Evolutionary conservation across 2,113 vertebrate genomes (phyloP).

Genomic region (Megaleporinus macrocephalus): DNA sequence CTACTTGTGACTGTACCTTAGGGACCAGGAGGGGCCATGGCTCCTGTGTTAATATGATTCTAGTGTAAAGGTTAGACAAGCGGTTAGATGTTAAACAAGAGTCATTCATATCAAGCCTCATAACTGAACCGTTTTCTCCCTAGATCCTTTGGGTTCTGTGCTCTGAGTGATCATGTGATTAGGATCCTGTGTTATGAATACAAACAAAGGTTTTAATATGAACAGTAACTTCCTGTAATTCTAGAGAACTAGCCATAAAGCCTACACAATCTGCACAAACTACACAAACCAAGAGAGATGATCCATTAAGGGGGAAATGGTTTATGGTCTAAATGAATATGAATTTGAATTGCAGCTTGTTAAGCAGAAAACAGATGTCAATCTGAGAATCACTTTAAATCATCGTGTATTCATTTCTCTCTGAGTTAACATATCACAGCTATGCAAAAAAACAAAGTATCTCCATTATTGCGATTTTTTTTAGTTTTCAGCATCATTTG

Average conservation of each 20-base stretch:
- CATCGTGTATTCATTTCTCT: no score
- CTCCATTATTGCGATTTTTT: no score
- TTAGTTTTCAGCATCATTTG: no score
- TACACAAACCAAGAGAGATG: neutral
- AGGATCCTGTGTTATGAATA: neutral
- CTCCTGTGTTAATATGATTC: constrained; percentile 59
- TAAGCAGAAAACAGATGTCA: no score
- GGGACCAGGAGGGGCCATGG: neutral
- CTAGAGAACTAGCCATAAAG: neutral
- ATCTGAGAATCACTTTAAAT: no score
- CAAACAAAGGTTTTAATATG: neutral
- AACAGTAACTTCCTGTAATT: neutral
- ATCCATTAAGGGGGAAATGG: no score
- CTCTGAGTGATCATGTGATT: neutral
- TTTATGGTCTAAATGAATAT: no score
- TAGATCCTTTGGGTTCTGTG: neutral
- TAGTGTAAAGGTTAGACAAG: constrained; percentile 35
- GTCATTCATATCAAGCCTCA: neutral
- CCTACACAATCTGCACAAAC: neutral
- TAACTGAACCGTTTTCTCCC: neutral
- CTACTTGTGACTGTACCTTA: constrained; percentile 46
- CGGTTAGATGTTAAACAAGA: neutral
- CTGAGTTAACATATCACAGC: no score
- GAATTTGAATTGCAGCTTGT: no score
- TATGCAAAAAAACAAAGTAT: no score